Percentiles rank a stretch among this genome's conserved stretches.
Evolutionary conservation across 2,888 invertebrate genomes (phyloP).

Genomic region (Nomada hirtipes): DNA sequence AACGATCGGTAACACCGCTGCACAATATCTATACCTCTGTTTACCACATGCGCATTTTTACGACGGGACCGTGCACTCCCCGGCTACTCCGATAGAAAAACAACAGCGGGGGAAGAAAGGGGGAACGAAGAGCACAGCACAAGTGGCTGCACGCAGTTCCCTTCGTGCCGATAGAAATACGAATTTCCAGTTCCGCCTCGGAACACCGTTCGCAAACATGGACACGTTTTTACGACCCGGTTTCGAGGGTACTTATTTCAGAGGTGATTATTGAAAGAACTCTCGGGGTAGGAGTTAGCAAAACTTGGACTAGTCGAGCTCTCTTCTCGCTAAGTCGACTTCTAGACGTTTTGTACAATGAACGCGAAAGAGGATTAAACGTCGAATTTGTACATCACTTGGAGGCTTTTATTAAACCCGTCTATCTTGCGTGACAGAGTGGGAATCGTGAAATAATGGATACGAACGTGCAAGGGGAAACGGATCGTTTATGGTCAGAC

Average conservation of each 20-base stretch:
- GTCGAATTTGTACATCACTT: neutral
- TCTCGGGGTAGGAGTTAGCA: neutral
- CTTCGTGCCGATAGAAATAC: neutral
- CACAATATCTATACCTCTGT: neutral
- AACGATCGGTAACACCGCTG: neutral
- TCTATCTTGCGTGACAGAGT: neutral
- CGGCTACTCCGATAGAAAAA: neutral
- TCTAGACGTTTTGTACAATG: neutral
- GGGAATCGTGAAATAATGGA: neutral
- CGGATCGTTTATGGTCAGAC: conserved; percentile 3
- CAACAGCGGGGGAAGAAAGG: no score
- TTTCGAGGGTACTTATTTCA: neutral
- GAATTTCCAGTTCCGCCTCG: neutral
- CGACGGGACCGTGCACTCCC: neutral
- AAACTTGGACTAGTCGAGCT: neutral
- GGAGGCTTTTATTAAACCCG: neutral
- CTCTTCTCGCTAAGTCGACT: neutral
- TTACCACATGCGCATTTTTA: conserved; percentile 26
- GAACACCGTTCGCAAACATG: neutral
- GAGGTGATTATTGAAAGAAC: neutral
- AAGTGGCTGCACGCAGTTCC: conserved; percentile 1
- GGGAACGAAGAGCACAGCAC: neutral
- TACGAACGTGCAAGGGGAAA: neutral
- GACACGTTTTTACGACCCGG: neutral
- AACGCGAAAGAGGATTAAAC: neutral